These are phyloP conservation scores for Propithecus coquereli DNA, from an alignment of 2,113 vertebrate genomes.

Conservation along the genomic window DNA sequence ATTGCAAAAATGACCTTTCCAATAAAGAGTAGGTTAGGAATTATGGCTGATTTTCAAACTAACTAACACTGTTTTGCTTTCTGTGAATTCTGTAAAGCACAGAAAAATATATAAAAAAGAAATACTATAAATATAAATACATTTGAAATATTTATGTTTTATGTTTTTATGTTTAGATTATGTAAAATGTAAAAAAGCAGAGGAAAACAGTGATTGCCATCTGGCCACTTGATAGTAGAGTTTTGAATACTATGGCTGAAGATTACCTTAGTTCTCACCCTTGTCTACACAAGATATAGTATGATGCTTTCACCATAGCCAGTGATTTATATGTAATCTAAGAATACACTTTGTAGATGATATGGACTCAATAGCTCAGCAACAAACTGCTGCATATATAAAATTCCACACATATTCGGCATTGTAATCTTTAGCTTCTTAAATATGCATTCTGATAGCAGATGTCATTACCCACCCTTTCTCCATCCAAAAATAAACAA, in stretches of 20 bases:
- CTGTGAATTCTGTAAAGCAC: not conserved
- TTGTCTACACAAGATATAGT: not conserved
- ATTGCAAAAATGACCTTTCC: not conserved
- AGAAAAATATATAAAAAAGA: not conserved
- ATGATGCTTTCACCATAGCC: constrained; percentile 9
- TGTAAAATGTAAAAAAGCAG: not conserved
- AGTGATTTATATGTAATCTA: not conserved
- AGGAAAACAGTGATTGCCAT: not conserved
- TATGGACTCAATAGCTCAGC: not conserved
- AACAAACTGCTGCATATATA: not conserved
- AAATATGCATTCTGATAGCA: not conserved
- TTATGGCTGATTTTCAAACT: not conserved
- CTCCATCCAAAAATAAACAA: not conserved
- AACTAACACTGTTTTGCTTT: not conserved
- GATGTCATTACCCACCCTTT: not conserved
- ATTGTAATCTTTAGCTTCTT: not conserved
- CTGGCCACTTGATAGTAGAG: not conserved
- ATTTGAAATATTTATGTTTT: too few relatives aligned
- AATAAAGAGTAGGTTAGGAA: not conserved
- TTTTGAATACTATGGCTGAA: not conserved
- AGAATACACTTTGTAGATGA: not conserved
- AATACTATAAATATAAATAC: too few relatives aligned
- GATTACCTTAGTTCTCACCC: not conserved
- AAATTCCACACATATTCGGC: not conserved
- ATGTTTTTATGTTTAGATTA: too few relatives aligned